Evolutionary conservation across 1,140 invertebrate species (phyloP), one percentile per base, ranked within the genome.

Genomic region (Zaprionus gabonicus): DNA sequence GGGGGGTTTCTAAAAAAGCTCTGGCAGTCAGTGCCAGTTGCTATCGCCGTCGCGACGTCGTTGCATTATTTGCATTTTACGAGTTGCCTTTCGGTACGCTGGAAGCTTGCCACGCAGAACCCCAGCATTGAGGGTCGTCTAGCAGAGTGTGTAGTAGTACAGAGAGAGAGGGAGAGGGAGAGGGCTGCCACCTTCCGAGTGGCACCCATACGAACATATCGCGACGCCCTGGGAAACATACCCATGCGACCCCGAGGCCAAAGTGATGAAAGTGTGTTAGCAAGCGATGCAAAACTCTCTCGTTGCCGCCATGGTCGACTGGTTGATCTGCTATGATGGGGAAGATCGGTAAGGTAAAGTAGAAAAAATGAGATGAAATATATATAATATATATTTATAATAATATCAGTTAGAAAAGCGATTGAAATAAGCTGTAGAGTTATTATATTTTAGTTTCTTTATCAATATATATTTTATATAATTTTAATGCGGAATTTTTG

Each of bases 31-130:
- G 62, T 76, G 85, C 71, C 84, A 88, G 84, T 87, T 87, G 83
- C 84, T 81, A 71, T 67, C 81, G 80, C 74, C 84, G 78, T 75
- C 55, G 68, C 78, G 78, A 78, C 71, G 76, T 58, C 62, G 59
- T 71, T 90, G 85, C 85, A 88, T 90, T 90, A 88, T 88, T 88
- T 88, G 84, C 84, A 88, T 88, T 87, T 88, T 88, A 88, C 84
- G 84, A 90, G 84, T 68, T 76, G 81, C 85, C 74, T 79, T 76
- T 80, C 78, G 77, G 28, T 74, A 71, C 62, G 78, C 80, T 84
- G 81, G 83, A 88, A 78, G 77, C 69, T 75, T 86, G 83, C 80
- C 83, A 88, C 77, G 77, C 64, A 77, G 25, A 55, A 15, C 13
- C 58, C 66, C 17, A 51, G 64, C 64, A 28, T 59, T 60, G 56